These are phyloP conservation scores for Theodoxus fluviatilis DNA, from an alignment of 2,888 invertebrate genomes.

Conservation along the genomic window DNA sequence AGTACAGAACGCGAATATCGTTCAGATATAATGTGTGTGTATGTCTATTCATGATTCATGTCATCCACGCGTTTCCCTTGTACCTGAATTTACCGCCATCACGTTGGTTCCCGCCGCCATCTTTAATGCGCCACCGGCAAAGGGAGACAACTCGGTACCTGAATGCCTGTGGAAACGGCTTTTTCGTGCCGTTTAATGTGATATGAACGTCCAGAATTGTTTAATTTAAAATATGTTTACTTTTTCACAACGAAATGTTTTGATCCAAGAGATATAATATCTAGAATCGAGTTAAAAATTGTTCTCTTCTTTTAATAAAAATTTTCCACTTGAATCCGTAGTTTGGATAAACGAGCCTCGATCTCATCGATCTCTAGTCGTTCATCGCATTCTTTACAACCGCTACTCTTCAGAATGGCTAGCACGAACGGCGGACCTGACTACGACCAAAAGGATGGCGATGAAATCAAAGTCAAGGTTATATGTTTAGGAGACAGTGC, in stretches of 20 bases:
- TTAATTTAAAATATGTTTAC: too few relatives aligned
- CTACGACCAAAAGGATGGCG: slow-evolving; percentile 55
- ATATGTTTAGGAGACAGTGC: slow-evolving; percentile 71
- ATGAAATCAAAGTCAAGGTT: slow-evolving; percentile 66
- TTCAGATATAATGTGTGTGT: too few relatives aligned
- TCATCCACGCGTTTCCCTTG: too few relatives aligned
- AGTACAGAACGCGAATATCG: not conserved
- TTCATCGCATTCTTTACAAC: slow-evolving; percentile 36
- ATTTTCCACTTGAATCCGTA: too few relatives aligned
- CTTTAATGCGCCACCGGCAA: slow-evolving; percentile 15
- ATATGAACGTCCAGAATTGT: not conserved
- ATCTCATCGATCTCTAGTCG: too few relatives aligned
- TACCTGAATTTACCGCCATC: slow-evolving; percentile 55
- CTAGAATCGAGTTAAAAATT: too few relatives aligned
- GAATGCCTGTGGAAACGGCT: not conserved
- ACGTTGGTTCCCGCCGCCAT: slow-evolving; percentile 37
- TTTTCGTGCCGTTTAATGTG: not conserved
- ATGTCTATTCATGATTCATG: too few relatives aligned
- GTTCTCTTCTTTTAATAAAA: too few relatives aligned
- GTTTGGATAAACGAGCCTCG: too few relatives aligned
- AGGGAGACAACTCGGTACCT: slow-evolving; percentile 2
- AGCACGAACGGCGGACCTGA: slow-evolving; percentile 44
- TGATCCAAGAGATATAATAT: too few relatives aligned
- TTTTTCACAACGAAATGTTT: not conserved
- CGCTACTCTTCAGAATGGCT: slow-evolving; percentile 30